These are phyloP conservation scores for Whitmania pigra DNA, from an alignment of 1,140 invertebrate genomes.

Conservation along the genomic window DNA sequence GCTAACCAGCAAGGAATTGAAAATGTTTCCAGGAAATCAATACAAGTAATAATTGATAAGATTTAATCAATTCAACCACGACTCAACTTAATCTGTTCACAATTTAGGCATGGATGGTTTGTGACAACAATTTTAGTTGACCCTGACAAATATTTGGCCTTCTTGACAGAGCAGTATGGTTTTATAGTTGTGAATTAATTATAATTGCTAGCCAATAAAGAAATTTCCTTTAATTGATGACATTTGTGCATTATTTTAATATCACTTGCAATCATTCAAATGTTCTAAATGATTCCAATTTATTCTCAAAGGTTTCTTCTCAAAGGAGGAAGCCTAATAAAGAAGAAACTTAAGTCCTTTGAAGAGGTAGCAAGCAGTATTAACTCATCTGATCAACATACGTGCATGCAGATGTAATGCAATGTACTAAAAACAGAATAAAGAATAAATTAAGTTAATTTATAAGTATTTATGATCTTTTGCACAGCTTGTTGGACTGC, in stretches of 20 bases:
- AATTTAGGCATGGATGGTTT: constrained; percentile 31
- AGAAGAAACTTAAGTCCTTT: neutral
- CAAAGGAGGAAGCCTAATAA: neutral
- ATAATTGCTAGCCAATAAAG: neutral
- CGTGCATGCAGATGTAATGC: too few relatives aligned
- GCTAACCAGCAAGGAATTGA: constrained; percentile 54
- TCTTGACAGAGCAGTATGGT: constrained; percentile 24
- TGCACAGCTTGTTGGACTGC: constrained; percentile 41
- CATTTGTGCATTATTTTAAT: neutral
- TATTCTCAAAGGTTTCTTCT: neutral
- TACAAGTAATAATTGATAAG: constrained; percentile 51
- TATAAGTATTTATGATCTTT: neutral
- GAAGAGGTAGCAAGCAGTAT: constrained; percentile 8
- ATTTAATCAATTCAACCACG: constrained; percentile 1
- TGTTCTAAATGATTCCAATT: neutral
- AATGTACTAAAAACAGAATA: too few relatives aligned
- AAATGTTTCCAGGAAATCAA: constrained; percentile 53
- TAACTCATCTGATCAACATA: neutral
- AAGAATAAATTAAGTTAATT: too few relatives aligned
- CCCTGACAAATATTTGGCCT: constrained; percentile 26
- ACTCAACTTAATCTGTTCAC: neutral
- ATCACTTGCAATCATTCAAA: neutral
- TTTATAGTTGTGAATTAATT: neutral
- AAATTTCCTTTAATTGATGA: neutral
- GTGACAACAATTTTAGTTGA: constrained; percentile 28